Evolutionary conservation across 2,113 vertebrate genomes (phyloP).

Genomic region (Ranitomeya imitator): DNA sequence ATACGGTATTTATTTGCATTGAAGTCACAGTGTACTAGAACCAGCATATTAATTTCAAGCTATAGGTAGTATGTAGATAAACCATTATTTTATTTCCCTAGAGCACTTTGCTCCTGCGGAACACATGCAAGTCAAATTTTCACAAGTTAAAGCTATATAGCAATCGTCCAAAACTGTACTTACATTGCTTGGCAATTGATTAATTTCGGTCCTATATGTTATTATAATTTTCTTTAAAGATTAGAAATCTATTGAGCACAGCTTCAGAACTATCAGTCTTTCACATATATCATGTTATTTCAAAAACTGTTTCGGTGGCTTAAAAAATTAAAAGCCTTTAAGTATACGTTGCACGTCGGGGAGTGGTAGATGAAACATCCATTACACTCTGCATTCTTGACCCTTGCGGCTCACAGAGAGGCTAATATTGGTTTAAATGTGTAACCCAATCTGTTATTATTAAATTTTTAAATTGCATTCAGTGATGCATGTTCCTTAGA

Average conservation of each 20-base stretch:
- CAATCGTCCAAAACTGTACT: not conserved
- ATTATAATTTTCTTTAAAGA: not conserved
- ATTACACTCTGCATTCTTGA: constrained; percentile 27
- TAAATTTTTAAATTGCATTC: constrained; percentile 40
- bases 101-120: no score
- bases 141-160: no score
- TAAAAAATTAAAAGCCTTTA: not conserved
- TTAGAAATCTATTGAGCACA: not conserved
- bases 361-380: not conserved
- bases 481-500: constrained; percentile 20
- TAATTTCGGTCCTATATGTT: not conserved
- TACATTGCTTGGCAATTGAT: not conserved
- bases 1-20: no score
- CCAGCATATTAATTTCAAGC: no score
- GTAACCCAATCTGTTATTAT: constrained; percentile 45
- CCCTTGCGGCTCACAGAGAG: constrained; percentile 13
- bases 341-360: constrained; percentile 4
- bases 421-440: constrained; percentile 45
- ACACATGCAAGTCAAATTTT: no score
- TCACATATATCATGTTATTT: not conserved
- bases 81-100: no score
- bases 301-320: not conserved
- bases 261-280: not conserved
- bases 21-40: no score
- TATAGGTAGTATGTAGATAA: no score